Evolutionary conservation across 1,140 invertebrate species (phyloP).

Genomic region (Sitobion miscanthi): DNA sequence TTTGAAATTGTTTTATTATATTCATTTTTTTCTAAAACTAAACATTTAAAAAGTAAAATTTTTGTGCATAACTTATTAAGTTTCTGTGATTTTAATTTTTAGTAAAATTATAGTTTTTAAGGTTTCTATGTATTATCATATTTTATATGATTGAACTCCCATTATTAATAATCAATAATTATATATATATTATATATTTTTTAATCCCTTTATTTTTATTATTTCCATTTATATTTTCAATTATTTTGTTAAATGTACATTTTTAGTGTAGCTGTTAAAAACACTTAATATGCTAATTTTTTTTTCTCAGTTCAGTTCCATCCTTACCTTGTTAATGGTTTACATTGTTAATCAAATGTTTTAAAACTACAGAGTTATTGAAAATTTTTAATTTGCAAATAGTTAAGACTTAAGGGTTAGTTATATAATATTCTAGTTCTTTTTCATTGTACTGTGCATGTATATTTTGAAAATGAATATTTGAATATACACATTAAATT

Average conservation of each 20-base stretch:
- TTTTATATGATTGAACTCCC: slow-evolving; percentile 30
- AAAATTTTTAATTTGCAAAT: neutral
- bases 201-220: slow-evolving; percentile 23
- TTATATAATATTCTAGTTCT: neutral
- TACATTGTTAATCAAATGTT: neutral
- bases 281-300: neutral
- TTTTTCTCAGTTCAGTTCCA: neutral
- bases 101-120: slow-evolving; percentile 55
- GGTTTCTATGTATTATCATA: slow-evolving; percentile 37
- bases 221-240: slow-evolving; percentile 27
- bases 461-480: neutral
- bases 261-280: neutral
- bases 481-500: neutral
- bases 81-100: slow-evolving; percentile 57
- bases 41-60: slow-evolving; percentile 41
- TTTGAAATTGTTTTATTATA: slow-evolving; percentile 36
- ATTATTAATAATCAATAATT: slow-evolving; percentile 46
- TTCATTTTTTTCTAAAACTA: slow-evolving; percentile 43
- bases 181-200: slow-evolving; percentile 20
- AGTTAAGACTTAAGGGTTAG: neutral
- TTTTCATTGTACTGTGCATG: neutral
- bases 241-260: slow-evolving; percentile 9
- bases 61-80: slow-evolving; percentile 50
- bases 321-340: neutral
- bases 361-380: neutral